phyloP scores from a whole-genome alignment of 2,113 vertebrate genomes.

The Grus americana region DNA sequence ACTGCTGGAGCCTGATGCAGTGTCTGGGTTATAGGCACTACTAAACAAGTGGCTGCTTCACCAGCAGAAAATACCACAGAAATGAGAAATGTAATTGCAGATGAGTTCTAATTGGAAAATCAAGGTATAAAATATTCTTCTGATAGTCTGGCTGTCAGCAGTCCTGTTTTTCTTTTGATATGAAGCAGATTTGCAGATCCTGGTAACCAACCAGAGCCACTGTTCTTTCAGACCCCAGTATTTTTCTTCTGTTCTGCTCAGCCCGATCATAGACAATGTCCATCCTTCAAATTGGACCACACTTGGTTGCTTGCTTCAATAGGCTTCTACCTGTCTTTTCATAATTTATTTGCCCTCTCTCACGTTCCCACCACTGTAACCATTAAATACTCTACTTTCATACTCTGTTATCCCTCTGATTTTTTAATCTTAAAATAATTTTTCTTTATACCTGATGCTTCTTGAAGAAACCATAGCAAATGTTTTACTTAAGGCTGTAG shows the following conservation, averaged over 20 bases:
- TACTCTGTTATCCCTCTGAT: not conserved
- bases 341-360: not conserved
- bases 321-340: not conserved
- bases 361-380: not conserved
- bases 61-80: not conserved
- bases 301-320: not conserved
- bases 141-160: not conserved
- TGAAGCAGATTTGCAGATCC: not conserved
- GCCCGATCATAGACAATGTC: not conserved
- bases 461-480: not conserved
- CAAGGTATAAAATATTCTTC: not conserved
- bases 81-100: not conserved
- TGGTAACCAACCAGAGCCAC: not conserved
- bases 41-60: not conserved
- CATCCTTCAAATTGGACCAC: not conserved
- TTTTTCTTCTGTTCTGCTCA: not conserved
- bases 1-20: not conserved
- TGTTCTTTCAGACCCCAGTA: not conserved
- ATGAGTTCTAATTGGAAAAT: not conserved
- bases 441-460: not conserved
- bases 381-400: not conserved
- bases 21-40: not conserved
- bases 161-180: not conserved
- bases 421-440: not conserved
- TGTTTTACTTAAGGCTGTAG: not conserved